Base-by-base conservation (phyloP, 2,888 invertebrate genomes). In the Phorcus lineatus region DNA sequence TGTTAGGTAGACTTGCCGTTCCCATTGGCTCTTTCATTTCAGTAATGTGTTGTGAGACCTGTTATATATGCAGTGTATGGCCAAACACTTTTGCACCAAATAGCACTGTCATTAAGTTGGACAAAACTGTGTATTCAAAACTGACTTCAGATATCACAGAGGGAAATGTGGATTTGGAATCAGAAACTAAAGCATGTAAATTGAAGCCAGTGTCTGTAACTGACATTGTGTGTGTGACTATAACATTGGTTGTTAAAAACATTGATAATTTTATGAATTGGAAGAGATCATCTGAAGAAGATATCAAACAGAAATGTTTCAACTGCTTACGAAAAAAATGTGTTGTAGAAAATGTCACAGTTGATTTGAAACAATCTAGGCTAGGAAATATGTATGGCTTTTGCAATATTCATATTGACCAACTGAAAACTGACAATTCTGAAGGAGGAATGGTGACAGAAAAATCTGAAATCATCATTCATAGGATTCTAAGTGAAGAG, bases 351-450 rank as follows among this genome's bases (percentile, higher is more conserved):
- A 82, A 81, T 22, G 85, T 74, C 76, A 76, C 76, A 19, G 79
- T 91, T 0, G 75, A 89, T 76, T 83, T 88, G 24, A 75, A 79
- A 28, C 24, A 80, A 13, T 85, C 83, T 31, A 83, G 82, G 67
- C 81, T 89, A 36, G 89, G 86, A 17, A 83, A 81, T 47, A 36
- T 87, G 17, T 89, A 85, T 84, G 89, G 89, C 2, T 85, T 91
- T 36, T 82, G 85, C 22, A 55, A 81, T 74, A 80, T 91, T 36
- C 52, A 85, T 53, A 79, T 91, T 11, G 80, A 84, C 16, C 22
- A 3, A 47, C 81, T 17, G 79, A 74, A 9, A 16, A n/a, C 11
- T 67, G 67, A 52, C 22, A 16, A 9, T 11, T 22, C 13, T 53
- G 57, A 80, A 40, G 82, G 40, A 52, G 81, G 78, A n/a, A 86